Conservation (phyloP, 2,113 vertebrate species). For the Sciurus niger region DNA sequence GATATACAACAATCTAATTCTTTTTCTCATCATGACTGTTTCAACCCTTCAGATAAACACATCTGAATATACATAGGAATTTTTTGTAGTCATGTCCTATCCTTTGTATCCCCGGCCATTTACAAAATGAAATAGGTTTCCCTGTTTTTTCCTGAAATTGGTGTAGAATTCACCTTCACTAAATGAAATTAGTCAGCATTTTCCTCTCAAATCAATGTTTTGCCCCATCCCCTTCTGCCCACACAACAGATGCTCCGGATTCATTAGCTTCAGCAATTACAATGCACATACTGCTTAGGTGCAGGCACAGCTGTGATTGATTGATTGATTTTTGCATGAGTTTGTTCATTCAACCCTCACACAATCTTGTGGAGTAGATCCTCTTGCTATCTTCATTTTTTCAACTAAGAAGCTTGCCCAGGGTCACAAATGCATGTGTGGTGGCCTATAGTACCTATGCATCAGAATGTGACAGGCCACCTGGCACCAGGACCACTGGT, state of each 20-base stretch:
- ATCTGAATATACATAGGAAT: background rate
- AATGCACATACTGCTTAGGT: background rate
- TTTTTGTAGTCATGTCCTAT: background rate
- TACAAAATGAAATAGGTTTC: background rate
- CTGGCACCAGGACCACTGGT: background rate
- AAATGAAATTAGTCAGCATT: slow-evolving; percentile 43
- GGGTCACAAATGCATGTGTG: background rate
- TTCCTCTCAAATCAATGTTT: slow-evolving; percentile 22
- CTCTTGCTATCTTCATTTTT: background rate
- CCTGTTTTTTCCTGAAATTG: background rate
- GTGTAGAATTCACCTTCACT: slow-evolving; percentile 47
- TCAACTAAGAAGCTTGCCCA: background rate
- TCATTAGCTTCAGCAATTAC: background rate
- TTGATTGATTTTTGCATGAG: background rate
- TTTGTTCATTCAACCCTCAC: background rate
- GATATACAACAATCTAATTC: background rate
- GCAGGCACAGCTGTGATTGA: background rate
- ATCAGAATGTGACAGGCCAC: background rate
- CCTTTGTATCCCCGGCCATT: background rate
- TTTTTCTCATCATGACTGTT: slow-evolving; percentile 42
- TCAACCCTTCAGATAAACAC: background rate
- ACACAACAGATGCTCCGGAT: background rate
- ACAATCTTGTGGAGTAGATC: background rate
- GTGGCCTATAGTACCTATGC: background rate
- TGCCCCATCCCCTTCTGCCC: background rate